Base-by-base conservation (phyloP, 2,113 vertebrate genomes). In the Chionis minor region DNA sequence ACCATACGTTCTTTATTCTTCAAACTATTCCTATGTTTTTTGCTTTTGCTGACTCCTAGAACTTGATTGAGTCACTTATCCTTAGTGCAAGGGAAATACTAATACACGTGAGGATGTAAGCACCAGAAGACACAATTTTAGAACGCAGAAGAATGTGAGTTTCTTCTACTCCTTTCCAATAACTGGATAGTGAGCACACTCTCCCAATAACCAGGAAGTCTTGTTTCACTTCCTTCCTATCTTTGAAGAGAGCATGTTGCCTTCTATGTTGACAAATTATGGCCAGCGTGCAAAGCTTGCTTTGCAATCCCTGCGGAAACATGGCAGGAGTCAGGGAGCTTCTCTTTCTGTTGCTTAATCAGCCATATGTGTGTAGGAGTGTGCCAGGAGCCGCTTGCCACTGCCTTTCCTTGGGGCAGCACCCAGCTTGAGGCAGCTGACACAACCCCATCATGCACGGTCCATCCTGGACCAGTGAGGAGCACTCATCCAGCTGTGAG, bases 281-380 rank as follows among this genome's bases (percentile, higher is more conserved):
- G 63, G 23, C 40, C 32, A 72, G 42, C 0, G 0, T 27, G 28
- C 15, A 47, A 6, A 11, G 19, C n/a, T 58, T 81, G n/a, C 65
- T 55, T 72, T 55, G 22, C 30, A 42, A 1, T 49, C 49, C 33
- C 63, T 84, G 26, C 26, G 79, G 59, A 62, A 79, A 49, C 12
- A 30, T 14, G 27, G 14, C 14, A 40, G 27, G 24, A 51, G 8
- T 38, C 26, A 22, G 77, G 19, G 42, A 86, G 4, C 47, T 86
- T 59, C 44, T 87, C 27, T 14, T 86, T 33, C 21, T 40, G 2
- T 51, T 22, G 13, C 33, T 66, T 51, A 10, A 38, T 63, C 24
- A 13, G 52, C 38, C 1, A 0, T 33, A 38, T 0, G 1, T 11
- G 3, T 14, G 33, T 28, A 38, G 84, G 54, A 81, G 26, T 47